Evolutionary conservation across 1,140 invertebrate genomes (phyloP).

Genomic region (Philotrypesis tridentata): DNA sequence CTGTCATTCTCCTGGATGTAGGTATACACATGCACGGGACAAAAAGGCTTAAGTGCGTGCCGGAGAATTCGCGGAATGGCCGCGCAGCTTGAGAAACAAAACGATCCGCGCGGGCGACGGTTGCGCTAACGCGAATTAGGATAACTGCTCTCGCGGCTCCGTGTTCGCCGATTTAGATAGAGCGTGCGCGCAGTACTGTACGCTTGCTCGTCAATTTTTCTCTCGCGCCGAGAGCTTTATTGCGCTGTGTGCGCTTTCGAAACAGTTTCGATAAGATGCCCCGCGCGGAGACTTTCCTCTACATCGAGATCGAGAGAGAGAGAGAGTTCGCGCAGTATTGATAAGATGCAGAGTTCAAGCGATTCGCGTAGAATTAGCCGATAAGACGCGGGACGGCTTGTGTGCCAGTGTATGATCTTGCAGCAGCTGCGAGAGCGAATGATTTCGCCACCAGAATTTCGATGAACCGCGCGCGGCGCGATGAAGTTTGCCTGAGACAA

Average conservation of each 20-base stretch:
- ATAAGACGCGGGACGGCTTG: too few species aligned
- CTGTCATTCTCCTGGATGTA: not conserved
- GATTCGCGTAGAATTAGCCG: not conserved
- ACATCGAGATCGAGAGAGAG: not conserved
- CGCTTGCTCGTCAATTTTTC: not conserved
- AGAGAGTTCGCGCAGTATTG: not conserved
- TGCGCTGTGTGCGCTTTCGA: not conserved
- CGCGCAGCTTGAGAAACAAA: not conserved
- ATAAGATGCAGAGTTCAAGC: not conserved
- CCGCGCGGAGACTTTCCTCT: too few species aligned
- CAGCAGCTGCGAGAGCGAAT: too few species aligned
- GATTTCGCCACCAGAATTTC: too few species aligned
- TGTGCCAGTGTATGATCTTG: too few species aligned
- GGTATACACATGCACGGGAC: not conserved
- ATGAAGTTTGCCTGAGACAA: too few species aligned
- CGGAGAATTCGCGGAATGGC: not conserved
- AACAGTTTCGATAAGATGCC: not conserved
- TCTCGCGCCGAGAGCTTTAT: not conserved
- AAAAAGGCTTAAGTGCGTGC: constrained; percentile 26
- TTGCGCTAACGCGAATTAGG: not conserved
- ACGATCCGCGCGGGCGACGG: not conserved
- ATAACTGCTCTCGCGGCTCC: not conserved
- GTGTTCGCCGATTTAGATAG: not conserved
- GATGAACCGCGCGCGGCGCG: too few species aligned
- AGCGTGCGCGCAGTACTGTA: too few species aligned